Evolutionary conservation across 2,113 vertebrate genomes (phyloP).

Genomic region (Plecotus auritus): DNA sequence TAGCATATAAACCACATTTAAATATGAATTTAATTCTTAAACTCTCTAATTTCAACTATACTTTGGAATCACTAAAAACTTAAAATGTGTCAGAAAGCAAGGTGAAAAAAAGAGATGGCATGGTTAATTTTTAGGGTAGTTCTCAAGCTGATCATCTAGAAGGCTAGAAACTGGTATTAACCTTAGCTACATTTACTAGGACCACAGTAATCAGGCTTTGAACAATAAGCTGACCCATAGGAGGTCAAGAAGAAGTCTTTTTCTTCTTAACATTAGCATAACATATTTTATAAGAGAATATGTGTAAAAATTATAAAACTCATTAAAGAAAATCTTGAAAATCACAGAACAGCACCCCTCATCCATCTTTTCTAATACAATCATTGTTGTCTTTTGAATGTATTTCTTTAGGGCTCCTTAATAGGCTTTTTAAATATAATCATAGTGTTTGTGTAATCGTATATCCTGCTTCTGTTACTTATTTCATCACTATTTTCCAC

Average conservation of each 20-base stretch:
- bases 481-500: not conserved
- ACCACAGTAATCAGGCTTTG: not conserved
- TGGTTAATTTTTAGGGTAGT: not conserved
- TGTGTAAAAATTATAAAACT: not conserved
- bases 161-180: not conserved
- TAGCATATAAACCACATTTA: not conserved
- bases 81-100: not conserved
- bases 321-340: slow-evolving; percentile 3
- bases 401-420: not conserved
- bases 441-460: not conserved
- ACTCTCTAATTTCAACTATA: not conserved
- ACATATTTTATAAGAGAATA: not conserved
- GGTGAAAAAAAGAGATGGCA: not conserved
- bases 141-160: not conserved
- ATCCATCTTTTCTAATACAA: not conserved
- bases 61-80: not conserved
- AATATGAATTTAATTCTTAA: not conserved
- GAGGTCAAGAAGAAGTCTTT: not conserved
- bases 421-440: not conserved
- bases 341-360: not conserved
- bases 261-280: not conserved
- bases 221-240: not conserved
- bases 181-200: not conserved
- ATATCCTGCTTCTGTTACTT: not conserved
- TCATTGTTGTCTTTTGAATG: not conserved